phyloP scores from a whole-genome alignment of 2,113 vertebrate genomes.

The Vidua chalybeata region DNA sequence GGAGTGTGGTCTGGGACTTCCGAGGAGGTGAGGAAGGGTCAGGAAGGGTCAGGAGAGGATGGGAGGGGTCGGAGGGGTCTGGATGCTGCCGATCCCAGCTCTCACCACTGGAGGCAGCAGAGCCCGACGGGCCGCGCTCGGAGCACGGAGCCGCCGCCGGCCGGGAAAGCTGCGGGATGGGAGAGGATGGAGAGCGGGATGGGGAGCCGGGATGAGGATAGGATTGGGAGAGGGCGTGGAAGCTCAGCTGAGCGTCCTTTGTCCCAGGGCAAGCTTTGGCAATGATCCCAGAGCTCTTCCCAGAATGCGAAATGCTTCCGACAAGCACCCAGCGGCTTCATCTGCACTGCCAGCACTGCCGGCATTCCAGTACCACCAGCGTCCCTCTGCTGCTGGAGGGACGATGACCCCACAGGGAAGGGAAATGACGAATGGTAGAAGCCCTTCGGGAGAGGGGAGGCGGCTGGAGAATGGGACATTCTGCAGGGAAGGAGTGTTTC shows the following conservation, averaged over 20 bases:
- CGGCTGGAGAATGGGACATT: fast-evolving
- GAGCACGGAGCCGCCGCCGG: no score
- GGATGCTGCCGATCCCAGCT: neutral
- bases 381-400: neutral
- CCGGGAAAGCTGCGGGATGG: neutral
- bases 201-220: neutral
- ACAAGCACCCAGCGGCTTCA: neutral
- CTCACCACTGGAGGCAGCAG: neutral
- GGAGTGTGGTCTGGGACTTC: neutral
- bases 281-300: fast-evolving
- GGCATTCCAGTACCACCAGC: neutral
- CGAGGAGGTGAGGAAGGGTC: neutral
- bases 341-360: neutral
- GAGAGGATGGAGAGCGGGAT: neutral
- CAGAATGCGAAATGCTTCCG: neutral
- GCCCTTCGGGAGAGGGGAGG: neutral
- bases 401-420: fast-evolving
- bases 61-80: neutral
- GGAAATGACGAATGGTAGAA: neutral
- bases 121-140: neutral
- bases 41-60: neutral
- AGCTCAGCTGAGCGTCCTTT: no score
- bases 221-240: neutral
- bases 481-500: neutral
- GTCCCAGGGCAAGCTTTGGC: neutral